A percentile compares a stretch with the other conserved stretches of the same genome.
Evolutionary conservation across 2,113 vertebrate genomes (phyloP).

Genomic region (Atrichornis clamosus): DNA sequence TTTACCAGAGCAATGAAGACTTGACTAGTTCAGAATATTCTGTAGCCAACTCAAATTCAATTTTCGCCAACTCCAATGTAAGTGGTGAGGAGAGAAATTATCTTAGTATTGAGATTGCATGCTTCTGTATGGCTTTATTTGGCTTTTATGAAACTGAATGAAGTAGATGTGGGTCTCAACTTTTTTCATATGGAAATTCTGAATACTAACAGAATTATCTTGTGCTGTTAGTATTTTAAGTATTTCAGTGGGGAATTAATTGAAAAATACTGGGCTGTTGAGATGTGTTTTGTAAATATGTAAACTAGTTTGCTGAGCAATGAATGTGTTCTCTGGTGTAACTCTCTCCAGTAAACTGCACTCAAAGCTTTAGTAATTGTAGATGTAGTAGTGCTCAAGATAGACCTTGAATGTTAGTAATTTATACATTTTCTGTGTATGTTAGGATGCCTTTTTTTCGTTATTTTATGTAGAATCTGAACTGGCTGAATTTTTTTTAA

Average conservation of each 20-base stretch:
- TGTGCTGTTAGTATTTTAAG: not conserved
- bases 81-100: slow-evolving; percentile 61
- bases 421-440: not conserved
- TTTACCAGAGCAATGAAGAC: slow-evolving; percentile 84
- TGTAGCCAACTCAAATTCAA: slow-evolving; percentile 87
- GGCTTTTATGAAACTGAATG: not conserved
- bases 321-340: not conserved
- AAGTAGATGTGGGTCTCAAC: not conserved
- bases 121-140: not conserved
- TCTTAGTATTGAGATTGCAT: not conserved
- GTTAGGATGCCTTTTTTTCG: not conserved
- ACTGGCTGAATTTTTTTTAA: not conserved
- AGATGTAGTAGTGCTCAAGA: not conserved
- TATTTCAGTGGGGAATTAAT: not conserved
- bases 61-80: slow-evolving; percentile 88
- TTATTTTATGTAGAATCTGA: not conserved
- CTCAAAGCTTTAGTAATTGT: not conserved
- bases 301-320: not conserved
- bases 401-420: not conserved
- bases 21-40: slow-evolving; percentile 89
- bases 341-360: not conserved
- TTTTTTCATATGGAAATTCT: not conserved
- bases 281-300: not conserved
- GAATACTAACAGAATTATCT: not conserved
- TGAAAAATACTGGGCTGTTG: not conserved